phyloP scores from a whole-genome alignment of 2,888 invertebrate species.

The Lasioglossum morio region DNA sequence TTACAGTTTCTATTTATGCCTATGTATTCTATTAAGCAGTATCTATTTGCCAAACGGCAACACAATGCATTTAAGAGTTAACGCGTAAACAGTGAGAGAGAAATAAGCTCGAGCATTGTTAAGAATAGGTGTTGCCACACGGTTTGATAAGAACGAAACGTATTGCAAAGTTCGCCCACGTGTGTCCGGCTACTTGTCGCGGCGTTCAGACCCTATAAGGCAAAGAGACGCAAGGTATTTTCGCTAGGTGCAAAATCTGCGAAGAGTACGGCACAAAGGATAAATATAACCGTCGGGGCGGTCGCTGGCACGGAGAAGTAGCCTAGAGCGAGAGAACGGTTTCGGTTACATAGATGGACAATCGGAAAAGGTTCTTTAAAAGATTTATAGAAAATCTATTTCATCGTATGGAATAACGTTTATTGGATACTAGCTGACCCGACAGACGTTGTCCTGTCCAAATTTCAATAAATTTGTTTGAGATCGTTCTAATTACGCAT shows the following conservation, averaged over 20 bases:
- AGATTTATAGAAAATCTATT: neutral
- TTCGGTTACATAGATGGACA: neutral
- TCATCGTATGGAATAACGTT: neutral
- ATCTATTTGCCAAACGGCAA: too few relatives aligned
- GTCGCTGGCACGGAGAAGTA: slow-evolving; percentile 36
- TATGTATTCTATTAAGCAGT: too few relatives aligned
- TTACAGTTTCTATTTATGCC: too few relatives aligned
- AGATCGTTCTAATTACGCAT: too few relatives aligned
- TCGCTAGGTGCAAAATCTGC: slow-evolving; percentile 29
- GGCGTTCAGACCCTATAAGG: slow-evolving; percentile 16
- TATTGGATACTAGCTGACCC: too few relatives aligned
- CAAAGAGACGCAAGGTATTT: slow-evolving; percentile 35
- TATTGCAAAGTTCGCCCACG: neutral
- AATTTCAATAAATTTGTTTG: too few relatives aligned
- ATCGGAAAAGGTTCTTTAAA: too few relatives aligned
- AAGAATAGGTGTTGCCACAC: neutral
- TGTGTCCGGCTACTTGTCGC: neutral
- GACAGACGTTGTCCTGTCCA: too few relatives aligned
- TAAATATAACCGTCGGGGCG: slow-evolving; percentile 54
- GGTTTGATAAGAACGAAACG: neutral
- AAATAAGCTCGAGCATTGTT: too few relatives aligned
- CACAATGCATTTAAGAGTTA: too few relatives aligned
- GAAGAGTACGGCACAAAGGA: slow-evolving; percentile 33
- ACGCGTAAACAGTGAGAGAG: too few relatives aligned
- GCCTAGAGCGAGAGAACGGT: slow-evolving; percentile 37